Evolutionary conservation across 1,140 invertebrate species (phyloP).

Genomic region (Ooceraea biroi): DNA sequence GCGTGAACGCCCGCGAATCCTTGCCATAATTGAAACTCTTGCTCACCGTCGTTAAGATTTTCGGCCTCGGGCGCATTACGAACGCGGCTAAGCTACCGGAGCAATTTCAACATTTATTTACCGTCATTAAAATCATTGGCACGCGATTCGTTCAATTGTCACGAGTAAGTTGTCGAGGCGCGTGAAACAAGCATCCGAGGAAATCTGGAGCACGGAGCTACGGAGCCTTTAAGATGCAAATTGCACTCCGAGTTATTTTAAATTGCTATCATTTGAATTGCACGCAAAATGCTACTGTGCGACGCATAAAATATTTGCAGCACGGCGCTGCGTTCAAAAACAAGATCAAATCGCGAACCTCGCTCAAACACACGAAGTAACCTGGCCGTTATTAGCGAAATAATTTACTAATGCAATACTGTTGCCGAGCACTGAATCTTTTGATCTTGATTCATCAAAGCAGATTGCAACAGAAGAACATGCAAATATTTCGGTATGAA

Average conservation of each 20-base stretch:
- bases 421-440: constrained; percentile 8
- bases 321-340: background rate
- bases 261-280: constrained; percentile 8
- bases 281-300: background rate
- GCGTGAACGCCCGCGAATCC: background rate
- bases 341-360: constrained; percentile 19
- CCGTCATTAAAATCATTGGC: background rate
- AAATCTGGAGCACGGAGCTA: no score
- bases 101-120: background rate
- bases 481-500: constrained; percentile 29
- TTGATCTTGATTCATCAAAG: constrained; percentile 34
- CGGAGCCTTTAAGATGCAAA: constrained; percentile 10
- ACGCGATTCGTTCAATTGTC: background rate
- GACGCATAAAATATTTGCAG: constrained; percentile 8
- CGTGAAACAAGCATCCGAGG: background rate
- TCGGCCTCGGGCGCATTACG: background rate
- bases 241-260: background rate
- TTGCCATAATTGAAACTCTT: constrained; percentile 19
- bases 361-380: background rate
- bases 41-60: background rate
- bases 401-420: constrained; percentile 26
- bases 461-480: constrained; percentile 25
- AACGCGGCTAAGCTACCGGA: background rate
- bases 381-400: constrained; percentile 6
- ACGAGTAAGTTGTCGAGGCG: background rate